Evolutionary conservation across 1,140 invertebrate species (phyloP).

Genomic region (Portunus trituberculatus): DNA sequence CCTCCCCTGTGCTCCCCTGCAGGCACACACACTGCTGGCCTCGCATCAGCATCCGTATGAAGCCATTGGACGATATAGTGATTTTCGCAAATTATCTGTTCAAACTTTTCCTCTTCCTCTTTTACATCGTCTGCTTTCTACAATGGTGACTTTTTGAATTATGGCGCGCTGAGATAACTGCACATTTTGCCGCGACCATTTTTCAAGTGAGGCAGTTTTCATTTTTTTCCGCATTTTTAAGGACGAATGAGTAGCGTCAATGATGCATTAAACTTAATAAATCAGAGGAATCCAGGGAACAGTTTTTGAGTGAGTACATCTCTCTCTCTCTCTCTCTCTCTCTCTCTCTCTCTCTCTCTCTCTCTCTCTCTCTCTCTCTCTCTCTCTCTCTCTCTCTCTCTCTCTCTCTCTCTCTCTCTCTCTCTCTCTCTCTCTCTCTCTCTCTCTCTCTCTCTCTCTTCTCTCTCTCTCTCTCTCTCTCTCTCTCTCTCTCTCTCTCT

Average conservation of each 20-base stretch:
- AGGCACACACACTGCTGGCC: neutral
- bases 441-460: neutral
- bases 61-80: neutral
- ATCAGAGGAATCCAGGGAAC: neutral
- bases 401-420: neutral
- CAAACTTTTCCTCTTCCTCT: neutral
- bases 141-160: conserved; percentile 23
- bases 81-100: conserved; percentile 13
- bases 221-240: neutral
- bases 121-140: neutral
- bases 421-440: neutral
- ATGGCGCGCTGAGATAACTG: neutral
- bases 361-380: neutral
- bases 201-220: neutral
- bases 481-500: neutral
- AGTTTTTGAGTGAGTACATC: neutral
- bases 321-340: neutral
- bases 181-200: neutral
- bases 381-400: too few species aligned
- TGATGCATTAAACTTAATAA: conserved; percentile 12
- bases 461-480: neutral
- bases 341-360: neutral
- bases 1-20: too few species aligned
- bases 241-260: neutral
- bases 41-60: neutral